These are phyloP conservation scores for Galaxea fascicularis DNA, from an alignment of 92 coral and sea anemone species.

Conservation along the genomic window DNA sequence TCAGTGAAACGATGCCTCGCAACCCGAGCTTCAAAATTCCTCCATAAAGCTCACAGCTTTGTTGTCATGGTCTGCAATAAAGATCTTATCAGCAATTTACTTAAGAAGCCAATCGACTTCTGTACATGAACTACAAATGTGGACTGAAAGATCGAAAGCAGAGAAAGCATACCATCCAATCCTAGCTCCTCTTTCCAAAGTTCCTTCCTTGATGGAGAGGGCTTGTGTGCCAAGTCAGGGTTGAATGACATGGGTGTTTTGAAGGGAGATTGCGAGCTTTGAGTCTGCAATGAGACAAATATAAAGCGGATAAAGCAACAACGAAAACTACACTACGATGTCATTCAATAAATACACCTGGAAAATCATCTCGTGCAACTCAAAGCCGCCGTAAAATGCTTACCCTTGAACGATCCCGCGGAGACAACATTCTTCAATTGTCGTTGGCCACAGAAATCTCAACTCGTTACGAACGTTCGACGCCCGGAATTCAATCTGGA, in stretches of 20 bases:
- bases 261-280: conserved; percentile 45
- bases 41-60: neutral
- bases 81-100: neutral
- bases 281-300: conserved; percentile 14
- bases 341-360: neutral
- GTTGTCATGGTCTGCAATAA: neutral
- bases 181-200: conserved; percentile 90
- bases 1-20: neutral
- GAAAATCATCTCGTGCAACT: neutral
- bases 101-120: neutral
- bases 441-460: neutral
- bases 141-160: neutral
- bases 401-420: conserved; percentile 37
- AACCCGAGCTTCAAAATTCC: no score
- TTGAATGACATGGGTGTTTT: conserved; percentile 91
- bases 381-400: conserved; percentile 10
- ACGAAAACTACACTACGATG: neutral
- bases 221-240: conserved; percentile 78
- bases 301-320: neutral
- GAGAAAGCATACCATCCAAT: conserved; percentile 70
- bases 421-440: conserved; percentile 32
- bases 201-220: conserved; percentile 95
- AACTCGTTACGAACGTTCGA: neutral
- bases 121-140: no score
- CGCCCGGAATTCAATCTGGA: no score